Evolutionary conservation across 2,888 invertebrate genomes (phyloP).

Genomic region (Sphaerophoria taeniata): DNA sequence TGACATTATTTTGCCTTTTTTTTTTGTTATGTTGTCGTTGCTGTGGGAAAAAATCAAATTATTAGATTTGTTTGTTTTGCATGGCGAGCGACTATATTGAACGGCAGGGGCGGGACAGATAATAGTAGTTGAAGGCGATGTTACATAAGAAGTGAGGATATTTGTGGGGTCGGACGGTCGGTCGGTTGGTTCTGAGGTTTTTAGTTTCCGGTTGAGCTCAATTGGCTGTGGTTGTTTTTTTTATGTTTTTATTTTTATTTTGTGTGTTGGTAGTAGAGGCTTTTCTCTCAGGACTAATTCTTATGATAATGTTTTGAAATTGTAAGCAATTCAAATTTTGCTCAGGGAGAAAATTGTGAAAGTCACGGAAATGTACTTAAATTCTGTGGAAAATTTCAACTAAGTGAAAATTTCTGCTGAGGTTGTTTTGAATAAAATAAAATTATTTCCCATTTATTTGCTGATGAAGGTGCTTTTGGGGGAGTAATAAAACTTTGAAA

Average conservation of each 20-base stretch:
- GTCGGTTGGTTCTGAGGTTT: constrained; percentile 22
- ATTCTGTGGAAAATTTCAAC: constrained; percentile 58
- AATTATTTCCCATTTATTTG: neutral
- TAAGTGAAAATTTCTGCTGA: constrained; percentile 68
- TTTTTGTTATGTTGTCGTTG: neutral
- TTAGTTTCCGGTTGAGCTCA: constrained; percentile 39
- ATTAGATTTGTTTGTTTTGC: constrained; percentile 51
- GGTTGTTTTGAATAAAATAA: constrained; percentile 34
- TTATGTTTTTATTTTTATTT: constrained; percentile 22
- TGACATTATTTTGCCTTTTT: constrained; percentile 51
- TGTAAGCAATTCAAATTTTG: constrained; percentile 19
- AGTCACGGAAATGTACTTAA: constrained; percentile 58
- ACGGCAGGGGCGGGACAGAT: neutral
- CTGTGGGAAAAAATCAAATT: constrained; percentile 45
- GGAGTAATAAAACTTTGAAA: neutral
- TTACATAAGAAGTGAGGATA: neutral
- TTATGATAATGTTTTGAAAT: constrained; percentile 62
- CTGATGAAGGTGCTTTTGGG: neutral
- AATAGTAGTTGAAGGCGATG: neutral
- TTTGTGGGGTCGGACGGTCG: neutral
- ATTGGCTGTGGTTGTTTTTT: constrained; percentile 37
- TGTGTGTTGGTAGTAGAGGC: neutral
- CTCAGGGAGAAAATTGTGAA: constrained; percentile 46
- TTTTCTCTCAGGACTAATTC: constrained; percentile 58
- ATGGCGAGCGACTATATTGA: constrained; percentile 15